Evolutionary conservation across 2,113 vertebrate species (phyloP).

Genomic region (Lipophrys pholis): DNA sequence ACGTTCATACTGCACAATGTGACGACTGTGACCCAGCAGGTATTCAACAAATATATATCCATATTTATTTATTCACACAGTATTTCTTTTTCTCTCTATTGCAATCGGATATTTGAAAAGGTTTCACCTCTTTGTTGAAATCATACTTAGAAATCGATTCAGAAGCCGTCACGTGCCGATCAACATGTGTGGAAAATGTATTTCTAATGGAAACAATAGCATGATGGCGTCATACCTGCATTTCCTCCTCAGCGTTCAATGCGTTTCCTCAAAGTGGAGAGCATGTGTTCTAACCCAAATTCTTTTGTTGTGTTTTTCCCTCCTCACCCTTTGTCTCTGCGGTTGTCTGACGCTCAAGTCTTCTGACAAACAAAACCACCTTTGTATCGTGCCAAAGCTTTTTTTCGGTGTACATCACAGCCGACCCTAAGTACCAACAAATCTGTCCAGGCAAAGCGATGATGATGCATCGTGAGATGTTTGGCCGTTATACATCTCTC

Average conservation of each 20-base stretch:
- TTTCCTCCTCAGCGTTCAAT: neutral
- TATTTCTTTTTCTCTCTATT: too few relatives aligned
- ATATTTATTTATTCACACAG: too few relatives aligned
- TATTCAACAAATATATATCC: too few relatives aligned
- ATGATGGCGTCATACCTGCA: neutral
- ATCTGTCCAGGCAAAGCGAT: conserved; percentile 70
- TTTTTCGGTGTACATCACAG: conserved; percentile 70
- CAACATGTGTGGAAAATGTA: neutral
- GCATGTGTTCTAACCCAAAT: conserved; percentile 5
- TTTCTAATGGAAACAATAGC: neutral
- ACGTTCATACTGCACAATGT: too few relatives aligned
- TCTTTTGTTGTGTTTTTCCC: conserved; percentile 16
- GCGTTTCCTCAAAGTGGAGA: neutral
- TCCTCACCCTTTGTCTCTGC: neutral
- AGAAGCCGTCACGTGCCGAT: neutral
- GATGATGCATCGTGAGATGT: conserved; percentile 76
- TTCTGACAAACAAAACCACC: conserved; percentile 60
- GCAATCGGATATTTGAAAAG: too few relatives aligned
- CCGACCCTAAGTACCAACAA: conserved; percentile 70
- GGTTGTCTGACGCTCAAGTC: conserved; percentile 42
- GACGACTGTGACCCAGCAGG: too few relatives aligned
- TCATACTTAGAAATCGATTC: too few relatives aligned
- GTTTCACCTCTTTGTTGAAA: too few relatives aligned
- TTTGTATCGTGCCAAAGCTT: conserved; percentile 48
- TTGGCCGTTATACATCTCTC: conserved; percentile 74